Conservation (phyloP, 2,113 vertebrate genomes). For the Seriola rivoliana region DNA sequence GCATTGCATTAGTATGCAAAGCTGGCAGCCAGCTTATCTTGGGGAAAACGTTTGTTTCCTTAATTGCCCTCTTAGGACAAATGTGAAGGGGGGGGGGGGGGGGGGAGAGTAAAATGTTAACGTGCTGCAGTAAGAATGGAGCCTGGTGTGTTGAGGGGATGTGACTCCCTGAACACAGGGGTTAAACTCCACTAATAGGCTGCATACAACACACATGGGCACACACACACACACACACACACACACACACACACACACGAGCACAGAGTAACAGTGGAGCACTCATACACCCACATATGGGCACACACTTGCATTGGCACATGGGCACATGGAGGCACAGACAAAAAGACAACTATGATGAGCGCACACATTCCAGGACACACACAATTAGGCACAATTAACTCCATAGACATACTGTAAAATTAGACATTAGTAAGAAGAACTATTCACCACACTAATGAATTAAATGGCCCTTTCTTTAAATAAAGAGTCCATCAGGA, state of each 20-base stretch:
- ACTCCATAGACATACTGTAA: slow-evolving; percentile 51
- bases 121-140: slow-evolving; percentile 83
- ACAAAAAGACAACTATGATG: slow-evolving; percentile 66
- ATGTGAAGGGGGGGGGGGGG: slow-evolving; percentile 86
- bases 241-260: slow-evolving; percentile 43
- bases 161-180: slow-evolving; percentile 83
- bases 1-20: slow-evolving; percentile 92
- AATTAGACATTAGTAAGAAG: slow-evolving; percentile 53
- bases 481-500: slow-evolving; percentile 41
- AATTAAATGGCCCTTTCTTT: slow-evolving; percentile 46
- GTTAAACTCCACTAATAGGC: slow-evolving; percentile 85
- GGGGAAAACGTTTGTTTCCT: slow-evolving; percentile 91
- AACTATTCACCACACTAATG: slow-evolving; percentile 36
- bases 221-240: slow-evolving; percentile 7
- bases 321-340: slow-evolving; percentile 60
- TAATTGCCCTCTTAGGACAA: slow-evolving; percentile 94
- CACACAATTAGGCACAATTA: slow-evolving; percentile 61
- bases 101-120: slow-evolving; percentile 82
- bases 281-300: slow-evolving; percentile 70
- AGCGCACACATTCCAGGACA: slow-evolving; percentile 66
- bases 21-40: slow-evolving; percentile 89
- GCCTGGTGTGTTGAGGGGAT: slow-evolving; percentile 77
- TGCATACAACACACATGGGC: slow-evolving; percentile 70
- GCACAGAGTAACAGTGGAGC: slow-evolving; percentile 55
- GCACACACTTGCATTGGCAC: slow-evolving; percentile 68